Evolutionary conservation across 2,797 vertebrate genomes (phyloP), one percentile per base, ranked within the genome.

Genomic region (Picus viridis): DNA sequence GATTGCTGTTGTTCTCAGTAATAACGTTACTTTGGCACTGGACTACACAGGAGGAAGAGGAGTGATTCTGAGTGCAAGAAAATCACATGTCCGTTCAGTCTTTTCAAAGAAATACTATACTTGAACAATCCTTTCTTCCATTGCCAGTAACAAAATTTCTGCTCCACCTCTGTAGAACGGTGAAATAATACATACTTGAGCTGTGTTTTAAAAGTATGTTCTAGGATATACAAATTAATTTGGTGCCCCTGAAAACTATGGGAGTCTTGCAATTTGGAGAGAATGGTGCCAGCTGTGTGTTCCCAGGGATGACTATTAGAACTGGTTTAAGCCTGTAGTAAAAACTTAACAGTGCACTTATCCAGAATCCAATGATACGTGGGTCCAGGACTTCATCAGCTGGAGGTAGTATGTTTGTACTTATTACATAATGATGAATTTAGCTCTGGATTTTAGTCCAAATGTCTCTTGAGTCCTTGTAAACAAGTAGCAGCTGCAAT

Each of bases 11-110:
- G 64, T 71, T 78, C 36, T 77, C 65, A 64, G 58, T 89, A 85
- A 92, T 87, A 95, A 93, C 86, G 58, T 95, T 95, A 87, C 51
- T 30, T 73, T 94, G 92, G 80, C 80, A 63, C 15, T 88, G 89
- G 54, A 84, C 63, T 90, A 90, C 67, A 86, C 12, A 90, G 84
- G 16, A 70, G 49, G 70, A 92, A 92, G 19, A 54, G 57, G 67
- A 34, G 19, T 56, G 59, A 93, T 76, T 83, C 58, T 58, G 18
- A 79, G 34, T 67, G 45, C 36, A 70, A 45, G 49, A 41, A 90
- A 74, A 29, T 22, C 26, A 20, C 14, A 54, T 14, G 29, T 43
- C 45, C 6, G 5, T 78, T 78, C 59, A 75, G 53, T 41, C 27
- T 91, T 68, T 32, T 77, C 41, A 39, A 88, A 87, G 79, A 88